phyloP scores from a whole-genome alignment of 2,113 vertebrate genomes.

The Vulpes lagopus region DNA sequence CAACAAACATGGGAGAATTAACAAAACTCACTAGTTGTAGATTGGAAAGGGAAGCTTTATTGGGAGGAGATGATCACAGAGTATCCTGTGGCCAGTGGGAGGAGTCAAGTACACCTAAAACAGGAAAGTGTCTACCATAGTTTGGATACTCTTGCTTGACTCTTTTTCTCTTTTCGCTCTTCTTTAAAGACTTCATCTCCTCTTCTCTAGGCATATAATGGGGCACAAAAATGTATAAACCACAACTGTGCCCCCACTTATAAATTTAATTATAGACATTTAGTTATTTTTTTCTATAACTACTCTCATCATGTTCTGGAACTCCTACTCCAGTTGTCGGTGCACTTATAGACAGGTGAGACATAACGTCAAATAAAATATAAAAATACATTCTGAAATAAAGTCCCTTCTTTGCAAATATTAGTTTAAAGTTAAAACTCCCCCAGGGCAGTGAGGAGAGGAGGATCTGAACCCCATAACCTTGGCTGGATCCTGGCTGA shows the following conservation, averaged over 20 bases:
- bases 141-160: constrained; percentile 18
- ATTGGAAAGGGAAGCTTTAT: constrained; percentile 38
- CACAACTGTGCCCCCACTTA: not conserved
- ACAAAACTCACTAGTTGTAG: not conserved
- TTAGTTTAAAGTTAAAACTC: constrained; percentile 43
- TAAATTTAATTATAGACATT: constrained; percentile 59
- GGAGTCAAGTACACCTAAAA: not conserved
- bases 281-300: constrained; percentile 43
- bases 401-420: constrained; percentile 46
- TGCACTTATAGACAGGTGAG: not conserved
- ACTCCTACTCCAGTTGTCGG: not conserved
- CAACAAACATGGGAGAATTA: constrained; percentile 15
- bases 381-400: constrained; percentile 47
- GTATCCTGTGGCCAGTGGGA: not conserved
- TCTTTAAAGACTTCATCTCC: constrained; percentile 40
- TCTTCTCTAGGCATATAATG: not conserved
- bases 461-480: not conserved
- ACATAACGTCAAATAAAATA: constrained; percentile 62
- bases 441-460: not conserved
- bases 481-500: constrained; percentile 8
- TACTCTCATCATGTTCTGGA: constrained; percentile 1
- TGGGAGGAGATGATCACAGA: constrained; percentile 6
- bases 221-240: not conserved
- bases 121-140: not conserved
- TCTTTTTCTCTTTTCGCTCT: constrained; percentile 40